Evolutionary conservation across 1,140 invertebrate species (phyloP).

Genomic region (Yoshiicerus persimilis): DNA sequence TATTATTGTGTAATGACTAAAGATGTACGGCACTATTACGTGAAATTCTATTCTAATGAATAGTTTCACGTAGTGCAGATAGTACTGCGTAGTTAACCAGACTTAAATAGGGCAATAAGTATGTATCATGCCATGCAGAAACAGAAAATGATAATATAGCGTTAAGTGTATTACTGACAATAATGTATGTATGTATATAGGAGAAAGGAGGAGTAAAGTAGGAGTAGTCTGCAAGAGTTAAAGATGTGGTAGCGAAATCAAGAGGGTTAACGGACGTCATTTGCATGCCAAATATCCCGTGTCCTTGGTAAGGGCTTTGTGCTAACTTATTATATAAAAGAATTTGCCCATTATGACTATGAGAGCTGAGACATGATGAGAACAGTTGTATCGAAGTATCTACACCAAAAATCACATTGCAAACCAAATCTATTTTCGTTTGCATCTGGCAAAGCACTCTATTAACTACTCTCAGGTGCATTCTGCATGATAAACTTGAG

Average conservation of each 20-base stretch:
- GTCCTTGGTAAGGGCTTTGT: conserved; percentile 21
- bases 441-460: neutral
- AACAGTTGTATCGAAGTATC: conserved; percentile 22
- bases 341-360: conserved; percentile 4
- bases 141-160: neutral
- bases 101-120: neutral
- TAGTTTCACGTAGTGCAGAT: neutral
- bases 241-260: neutral
- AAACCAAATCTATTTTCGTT: neutral
- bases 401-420: conserved; percentile 20
- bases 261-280: conserved; percentile 15
- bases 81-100: neutral
- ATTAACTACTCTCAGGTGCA: conserved; percentile 15
- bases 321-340: conserved; percentile 23
- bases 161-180: neutral
- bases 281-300: conserved; percentile 15
- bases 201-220: neutral
- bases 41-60: neutral
- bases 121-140: neutral
- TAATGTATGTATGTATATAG: neutral
- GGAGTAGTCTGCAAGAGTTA: no score
- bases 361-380: conserved; percentile 11
- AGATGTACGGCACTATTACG: neutral
- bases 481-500: conserved; percentile 15
- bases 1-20: no score